A percentile compares a stretch with the other conserved stretches of the same genome.
phyloP scores from a whole-genome alignment of 2,113 vertebrate species.

The Sebastes fasciatus region DNA sequence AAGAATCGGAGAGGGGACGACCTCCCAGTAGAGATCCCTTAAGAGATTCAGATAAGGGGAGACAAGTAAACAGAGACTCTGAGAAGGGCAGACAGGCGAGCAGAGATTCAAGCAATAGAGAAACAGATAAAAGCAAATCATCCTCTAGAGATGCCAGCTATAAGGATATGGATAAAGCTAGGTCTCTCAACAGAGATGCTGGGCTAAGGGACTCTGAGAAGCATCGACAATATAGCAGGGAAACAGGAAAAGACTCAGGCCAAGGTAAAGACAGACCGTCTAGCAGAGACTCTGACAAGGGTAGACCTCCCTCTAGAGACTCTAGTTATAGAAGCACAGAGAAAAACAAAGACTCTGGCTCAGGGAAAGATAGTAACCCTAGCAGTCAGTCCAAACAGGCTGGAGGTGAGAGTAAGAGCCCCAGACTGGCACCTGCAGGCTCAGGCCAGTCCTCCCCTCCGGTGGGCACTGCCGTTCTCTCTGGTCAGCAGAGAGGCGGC shows the following conservation, averaged over 20 bases:
- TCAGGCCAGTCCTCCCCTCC: conserved; percentile 79
- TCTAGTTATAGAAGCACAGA: conserved; percentile 75
- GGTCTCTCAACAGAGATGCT: conserved; percentile 61
- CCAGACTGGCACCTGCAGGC: conserved; percentile 63
- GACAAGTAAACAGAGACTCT: conserved; percentile 64
- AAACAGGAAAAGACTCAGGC: conserved; percentile 71
- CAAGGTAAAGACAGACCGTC: conserved; percentile 76
- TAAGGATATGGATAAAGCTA: conserved; percentile 69
- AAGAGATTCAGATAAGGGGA: conserved; percentile 72
- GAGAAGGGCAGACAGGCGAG: conserved; percentile 69
- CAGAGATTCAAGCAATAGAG: conserved; percentile 69
- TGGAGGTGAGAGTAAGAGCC: conserved; percentile 70
- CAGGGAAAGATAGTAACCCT: conserved; percentile 68
- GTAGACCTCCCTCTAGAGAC: conserved; percentile 68
- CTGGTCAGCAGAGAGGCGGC: conserved; percentile 77
- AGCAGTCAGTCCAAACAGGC: conserved; percentile 70
- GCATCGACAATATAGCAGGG: conserved; percentile 68
- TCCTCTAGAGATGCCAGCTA: conserved; percentile 61
- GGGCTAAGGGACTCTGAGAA: conserved; percentile 68
- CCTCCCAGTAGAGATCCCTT: conserved; percentile 59
- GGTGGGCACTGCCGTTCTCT: conserved; percentile 80
- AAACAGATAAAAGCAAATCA: conserved; percentile 71
- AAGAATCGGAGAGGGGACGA: conserved; percentile 72
- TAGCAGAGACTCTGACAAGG: conserved; percentile 73
- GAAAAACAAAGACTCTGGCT: conserved; percentile 71